Base-by-base conservation (phyloP, 2,113 vertebrate species). In the Vicugna pacos region DNA sequence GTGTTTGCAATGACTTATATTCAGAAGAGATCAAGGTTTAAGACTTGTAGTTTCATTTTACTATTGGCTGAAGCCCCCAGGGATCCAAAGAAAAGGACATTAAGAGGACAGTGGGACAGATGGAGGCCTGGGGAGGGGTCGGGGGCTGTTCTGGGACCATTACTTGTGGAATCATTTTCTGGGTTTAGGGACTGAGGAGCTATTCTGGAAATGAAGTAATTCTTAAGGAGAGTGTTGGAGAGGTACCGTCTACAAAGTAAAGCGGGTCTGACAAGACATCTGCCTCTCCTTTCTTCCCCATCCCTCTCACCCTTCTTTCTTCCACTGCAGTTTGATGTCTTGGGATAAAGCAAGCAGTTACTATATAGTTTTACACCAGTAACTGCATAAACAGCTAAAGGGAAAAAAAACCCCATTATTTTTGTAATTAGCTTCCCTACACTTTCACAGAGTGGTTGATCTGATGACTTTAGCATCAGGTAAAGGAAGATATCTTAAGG, bases 261-360 rank as follows among this genome's bases (percentile, higher is more conserved):
- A 24, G 38, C 3, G 10, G 17, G 10, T 20, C n/a, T 32, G 17
- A 30, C 20, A 35, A 54, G 16, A 30, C 15, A 54, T 12, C 48
- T 35, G 14, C 13, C 35, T 86, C 15, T 38, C 22, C 75, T 35
- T 35, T 48, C 30, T 2, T 2, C 10, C 5, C 13, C 14, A 38
- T 0, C 14, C 54, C 26, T n/a, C 16, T 3, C 2, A 7, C 13
- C 12, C 15, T 13, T 65, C 8, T 0, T 5, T 58, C 24, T 30
- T 11, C 58, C 48, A 0, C 1, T 16, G 4, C 28, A 19, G 22
- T 32, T 16, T 9, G 19, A 4, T 1, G n/a, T 13, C 38, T 58
- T 52, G 9, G 32, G 26, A 8, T 16, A 64, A 56, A 82, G 54
- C 22, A 32, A 50, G 32, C 1, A 0, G 0, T 52, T 50, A 13